A percentile compares a stretch with the other conserved stretches of the same genome.
Evolutionary conservation across 2,888 invertebrate species (phyloP).

Genomic region (Drosophila pseudotalamancana): DNA sequence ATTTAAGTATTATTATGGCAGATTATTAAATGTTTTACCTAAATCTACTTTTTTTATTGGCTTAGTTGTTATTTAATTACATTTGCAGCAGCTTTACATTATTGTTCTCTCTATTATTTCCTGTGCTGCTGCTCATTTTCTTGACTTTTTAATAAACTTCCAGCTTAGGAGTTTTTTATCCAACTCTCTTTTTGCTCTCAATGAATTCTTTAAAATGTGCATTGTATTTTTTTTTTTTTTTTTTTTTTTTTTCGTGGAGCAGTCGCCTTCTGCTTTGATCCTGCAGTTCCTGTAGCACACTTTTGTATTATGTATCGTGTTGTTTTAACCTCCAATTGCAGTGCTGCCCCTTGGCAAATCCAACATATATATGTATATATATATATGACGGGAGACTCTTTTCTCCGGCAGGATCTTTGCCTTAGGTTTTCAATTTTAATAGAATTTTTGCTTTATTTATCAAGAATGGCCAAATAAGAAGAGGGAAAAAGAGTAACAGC

Average conservation of each 20-base stretch:
- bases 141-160: constrained; percentile 9
- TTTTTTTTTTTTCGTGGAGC: too few relatives aligned
- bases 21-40: too few relatives aligned
- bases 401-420: constrained; percentile 29
- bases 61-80: too few relatives aligned
- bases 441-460: constrained; percentile 57
- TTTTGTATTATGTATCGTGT: constrained; percentile 22
- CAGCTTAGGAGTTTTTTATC: constrained; percentile 14
- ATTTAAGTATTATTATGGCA: too few relatives aligned
- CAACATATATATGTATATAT: constrained; percentile 4
- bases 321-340: constrained; percentile 62
- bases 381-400: constrained; percentile 1
- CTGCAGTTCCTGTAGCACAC: background rate
- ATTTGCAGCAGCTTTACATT: too few relatives aligned
- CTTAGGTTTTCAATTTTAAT: constrained; percentile 59
- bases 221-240: constrained; percentile 48
- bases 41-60: too few relatives aligned
- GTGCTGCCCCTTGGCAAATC: constrained; percentile 41
- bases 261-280: constrained; percentile 1
- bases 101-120: background rate
- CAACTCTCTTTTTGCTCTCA: constrained; percentile 24
- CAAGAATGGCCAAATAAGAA: constrained; percentile 5
- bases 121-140: constrained; percentile 13
- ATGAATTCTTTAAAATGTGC: constrained; percentile 62
- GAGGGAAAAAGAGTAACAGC: background rate